Percentiles rank a stretch among this genome's conserved stretches.
Conservation (phyloP, 2,888 invertebrate genomes). For the Noctua pronuba region DNA sequence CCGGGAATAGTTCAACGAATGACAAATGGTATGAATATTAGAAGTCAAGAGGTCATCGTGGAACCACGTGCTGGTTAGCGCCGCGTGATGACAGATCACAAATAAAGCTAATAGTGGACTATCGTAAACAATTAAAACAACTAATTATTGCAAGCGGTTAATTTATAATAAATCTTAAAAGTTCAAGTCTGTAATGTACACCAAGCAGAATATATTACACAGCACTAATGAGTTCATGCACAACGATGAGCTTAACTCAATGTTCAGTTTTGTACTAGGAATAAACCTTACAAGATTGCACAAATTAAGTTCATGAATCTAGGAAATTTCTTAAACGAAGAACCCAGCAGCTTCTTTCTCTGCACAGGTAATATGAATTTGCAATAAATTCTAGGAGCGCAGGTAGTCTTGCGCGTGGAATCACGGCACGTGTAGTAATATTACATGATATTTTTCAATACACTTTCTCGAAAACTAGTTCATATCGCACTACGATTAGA, state of each 20-base stretch:
- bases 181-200: not conserved
- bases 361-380: not conserved
- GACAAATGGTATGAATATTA: slow-evolving; percentile 30
- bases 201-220: not conserved
- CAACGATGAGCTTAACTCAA: not conserved
- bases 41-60: slow-evolving; percentile 27
- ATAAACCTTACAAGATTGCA: not conserved
- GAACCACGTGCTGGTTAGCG: slow-evolving; percentile 7
- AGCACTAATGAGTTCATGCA: not conserved
- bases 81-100: slow-evolving; percentile 2
- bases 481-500: no score
- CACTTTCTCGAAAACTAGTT: no score
- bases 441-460: slow-evolving; percentile 19
- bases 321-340: not conserved
- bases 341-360: not conserved
- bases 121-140: not conserved
- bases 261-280: not conserved
- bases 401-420: slow-evolving; percentile 26
- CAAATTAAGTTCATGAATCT: not conserved
- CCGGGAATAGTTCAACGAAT: slow-evolving; percentile 36
- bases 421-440: slow-evolving; percentile 36
- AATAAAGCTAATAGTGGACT: not conserved
- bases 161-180: not conserved
- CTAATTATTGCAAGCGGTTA: not conserved
- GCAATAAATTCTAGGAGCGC: slow-evolving; percentile 2